Conservation (phyloP, 2,113 vertebrate species). For the Triplophysa rosa region DNA sequence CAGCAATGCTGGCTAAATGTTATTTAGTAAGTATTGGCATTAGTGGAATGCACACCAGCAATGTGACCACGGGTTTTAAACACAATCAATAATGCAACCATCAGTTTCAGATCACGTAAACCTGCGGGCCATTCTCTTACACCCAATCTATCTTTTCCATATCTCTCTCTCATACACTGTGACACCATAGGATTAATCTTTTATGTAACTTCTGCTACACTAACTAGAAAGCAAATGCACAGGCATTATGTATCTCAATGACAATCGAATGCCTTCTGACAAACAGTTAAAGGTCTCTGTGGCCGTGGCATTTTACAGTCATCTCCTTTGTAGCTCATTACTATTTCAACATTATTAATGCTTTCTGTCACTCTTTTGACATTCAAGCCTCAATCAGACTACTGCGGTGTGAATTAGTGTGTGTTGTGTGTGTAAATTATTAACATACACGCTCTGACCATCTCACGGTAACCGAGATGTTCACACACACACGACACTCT, state of each 20-base stretch:
- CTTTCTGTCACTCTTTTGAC: constrained; percentile 17
- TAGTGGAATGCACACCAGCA: background rate
- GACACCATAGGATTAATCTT: constrained; percentile 13
- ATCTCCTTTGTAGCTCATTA: constrained; percentile 23
- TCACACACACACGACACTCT: constrained; percentile 6
- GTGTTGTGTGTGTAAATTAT: constrained; percentile 23
- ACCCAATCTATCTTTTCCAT: constrained; percentile 19
- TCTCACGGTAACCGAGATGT: constrained; percentile 19
- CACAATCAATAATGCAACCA: constrained; percentile 37
- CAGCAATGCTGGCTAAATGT: constrained; percentile 30
- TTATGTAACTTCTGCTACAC: constrained; percentile 39
- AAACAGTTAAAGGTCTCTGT: background rate
- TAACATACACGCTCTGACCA: background rate
- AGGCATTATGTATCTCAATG: background rate
- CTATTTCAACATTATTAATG: constrained; percentile 17
- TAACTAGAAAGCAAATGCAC: constrained; percentile 1
- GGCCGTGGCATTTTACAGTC: background rate
- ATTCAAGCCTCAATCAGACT: constrained; percentile 23
- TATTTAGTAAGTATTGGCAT: constrained; percentile 26
- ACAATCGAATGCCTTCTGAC: background rate
- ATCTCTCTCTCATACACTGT: constrained; percentile 37
- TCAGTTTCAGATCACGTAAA: constrained; percentile 33
- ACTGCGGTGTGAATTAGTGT: background rate
- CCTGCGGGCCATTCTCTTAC: constrained; percentile 8
- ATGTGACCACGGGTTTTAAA: constrained; percentile 40